A percentile compares a stretch with the other conserved stretches of the same genome.
These are phyloP conservation scores for Archivesica marissinica DNA, from an alignment of 1,140 invertebrate species.

Conservation along the genomic window DNA sequence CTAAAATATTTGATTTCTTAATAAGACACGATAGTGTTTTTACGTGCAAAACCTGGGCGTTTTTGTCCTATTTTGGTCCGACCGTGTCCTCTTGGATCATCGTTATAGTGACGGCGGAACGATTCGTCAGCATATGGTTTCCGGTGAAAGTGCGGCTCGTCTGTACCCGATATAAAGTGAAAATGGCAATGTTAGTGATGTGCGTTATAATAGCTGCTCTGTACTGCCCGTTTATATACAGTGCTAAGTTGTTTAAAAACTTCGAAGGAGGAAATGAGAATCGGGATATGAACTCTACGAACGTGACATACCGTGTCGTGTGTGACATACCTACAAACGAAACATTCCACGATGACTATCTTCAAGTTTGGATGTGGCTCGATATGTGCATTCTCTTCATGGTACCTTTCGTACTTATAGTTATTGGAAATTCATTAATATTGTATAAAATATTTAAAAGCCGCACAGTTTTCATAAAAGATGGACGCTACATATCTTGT, in stretches of 20 bases:
- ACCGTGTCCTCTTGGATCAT: conserved; percentile 47
- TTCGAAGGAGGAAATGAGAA: background rate
- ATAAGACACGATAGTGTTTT: conserved; percentile 9
- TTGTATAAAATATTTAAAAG: conserved; percentile 50
- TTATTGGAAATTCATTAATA: conserved; percentile 36
- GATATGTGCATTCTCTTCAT: conserved; percentile 30
- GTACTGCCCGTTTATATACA: conserved; percentile 26
- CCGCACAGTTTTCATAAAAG: background rate
- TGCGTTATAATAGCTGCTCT: conserved; percentile 13
- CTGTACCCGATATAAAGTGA: conserved; percentile 35
- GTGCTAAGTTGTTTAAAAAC: background rate
- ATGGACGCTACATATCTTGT: conserved; percentile 4
- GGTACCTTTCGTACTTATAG: conserved; percentile 30
- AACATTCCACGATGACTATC: conserved; percentile 12
- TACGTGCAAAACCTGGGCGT: conserved; percentile 24
- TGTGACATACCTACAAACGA: background rate
- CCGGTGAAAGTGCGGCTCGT: conserved; percentile 39
- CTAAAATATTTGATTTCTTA: background rate
- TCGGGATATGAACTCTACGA: background rate
- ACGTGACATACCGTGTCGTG: background rate
- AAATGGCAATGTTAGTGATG: background rate
- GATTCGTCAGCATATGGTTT: conserved; percentile 57
- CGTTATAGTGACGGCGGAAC: conserved; percentile 43
- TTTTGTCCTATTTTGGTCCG: conserved; percentile 35
- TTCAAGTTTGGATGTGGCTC: conserved; percentile 41